These are phyloP conservation scores for Aporrectodea caliginosa DNA, from an alignment of 1,140 invertebrate genomes.

Conservation along the genomic window DNA sequence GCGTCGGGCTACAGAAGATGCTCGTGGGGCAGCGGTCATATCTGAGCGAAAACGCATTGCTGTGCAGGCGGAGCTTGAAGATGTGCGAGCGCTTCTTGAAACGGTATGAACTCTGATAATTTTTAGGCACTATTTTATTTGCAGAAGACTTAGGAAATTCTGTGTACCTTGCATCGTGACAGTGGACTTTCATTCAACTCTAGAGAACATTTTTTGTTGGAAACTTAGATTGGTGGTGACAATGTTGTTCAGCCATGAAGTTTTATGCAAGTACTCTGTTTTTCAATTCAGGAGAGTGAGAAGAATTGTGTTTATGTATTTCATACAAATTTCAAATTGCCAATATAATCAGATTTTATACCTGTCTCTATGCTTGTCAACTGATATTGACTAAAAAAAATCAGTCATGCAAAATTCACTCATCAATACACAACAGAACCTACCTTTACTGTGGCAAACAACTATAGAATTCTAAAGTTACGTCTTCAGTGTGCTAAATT, in stretches of 20 bases:
- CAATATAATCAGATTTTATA: too few species aligned
- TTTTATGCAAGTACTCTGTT: too few species aligned
- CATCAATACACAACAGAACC: neutral
- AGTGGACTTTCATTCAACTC: neutral
- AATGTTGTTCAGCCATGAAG: too few species aligned
- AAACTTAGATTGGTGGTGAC: too few species aligned
- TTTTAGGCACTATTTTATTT: neutral
- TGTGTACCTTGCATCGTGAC: neutral
- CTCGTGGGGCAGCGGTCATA: constrained; percentile 44
- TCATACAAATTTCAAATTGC: too few species aligned
- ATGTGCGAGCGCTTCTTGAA: constrained; percentile 49
- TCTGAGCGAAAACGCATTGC: constrained; percentile 51
- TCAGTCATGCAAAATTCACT: neutral
- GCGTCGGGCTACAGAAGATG: constrained; percentile 45
- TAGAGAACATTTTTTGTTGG: neutral
- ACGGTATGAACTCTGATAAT: constrained; percentile 35
- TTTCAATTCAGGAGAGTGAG: too few species aligned
- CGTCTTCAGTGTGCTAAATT: neutral
- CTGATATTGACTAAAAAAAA: neutral
- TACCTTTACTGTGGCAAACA: neutral
- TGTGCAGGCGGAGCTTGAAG: constrained; percentile 51
- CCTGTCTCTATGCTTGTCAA: neutral
- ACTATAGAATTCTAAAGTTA: neutral
- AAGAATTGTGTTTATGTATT: too few species aligned
- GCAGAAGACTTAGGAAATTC: neutral